Evolutionary conservation across 2,113 vertebrate species (phyloP).

Genomic region (Vanacampus margaritifer): DNA sequence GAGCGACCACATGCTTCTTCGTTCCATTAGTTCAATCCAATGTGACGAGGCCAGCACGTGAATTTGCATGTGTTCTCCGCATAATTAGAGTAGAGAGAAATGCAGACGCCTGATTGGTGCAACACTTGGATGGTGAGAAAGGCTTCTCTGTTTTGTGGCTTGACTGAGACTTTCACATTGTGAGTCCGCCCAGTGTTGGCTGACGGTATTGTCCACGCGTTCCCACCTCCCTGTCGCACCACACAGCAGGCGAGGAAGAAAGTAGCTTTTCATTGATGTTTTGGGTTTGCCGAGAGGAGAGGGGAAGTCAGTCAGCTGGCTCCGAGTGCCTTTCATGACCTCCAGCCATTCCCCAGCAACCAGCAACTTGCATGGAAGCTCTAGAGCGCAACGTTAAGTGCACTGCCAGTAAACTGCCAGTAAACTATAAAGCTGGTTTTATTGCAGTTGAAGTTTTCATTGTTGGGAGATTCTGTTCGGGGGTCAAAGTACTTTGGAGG

Average conservation of each 20-base stretch:
- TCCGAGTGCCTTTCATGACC: not conserved
- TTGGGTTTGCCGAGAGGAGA: slow-evolving; percentile 41
- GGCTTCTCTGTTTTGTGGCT: slow-evolving; percentile 66
- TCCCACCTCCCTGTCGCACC: slow-evolving; percentile 52
- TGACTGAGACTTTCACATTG: slow-evolving; percentile 69
- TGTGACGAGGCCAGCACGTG: slow-evolving; percentile 52
- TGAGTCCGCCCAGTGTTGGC: slow-evolving; percentile 54
- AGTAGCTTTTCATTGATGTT: slow-evolving; percentile 69
- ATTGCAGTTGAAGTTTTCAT: not conserved
- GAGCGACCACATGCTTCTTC: slow-evolving; percentile 26
- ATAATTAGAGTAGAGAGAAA: slow-evolving; percentile 57
- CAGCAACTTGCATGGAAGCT: not conserved
- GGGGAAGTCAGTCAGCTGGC: slow-evolving; percentile 1
- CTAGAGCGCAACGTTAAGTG: no score
- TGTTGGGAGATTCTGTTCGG: not conserved
- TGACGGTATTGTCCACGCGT: slow-evolving; percentile 60
- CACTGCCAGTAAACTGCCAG: not conserved
- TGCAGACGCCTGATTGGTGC: slow-evolving; percentile 55
- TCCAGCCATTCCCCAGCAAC: slow-evolving; percentile 4
- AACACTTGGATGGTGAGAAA: slow-evolving; percentile 59
- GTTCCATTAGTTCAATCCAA: slow-evolving; percentile 32
- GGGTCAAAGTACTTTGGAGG: not conserved
- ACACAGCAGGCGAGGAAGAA: slow-evolving; percentile 58
- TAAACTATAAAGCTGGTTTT: not conserved
- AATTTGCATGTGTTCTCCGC: slow-evolving; percentile 53